phyloP scores from a whole-genome alignment of 2,113 vertebrate genomes.

The Oncorhynchus gorbuscha region DNA sequence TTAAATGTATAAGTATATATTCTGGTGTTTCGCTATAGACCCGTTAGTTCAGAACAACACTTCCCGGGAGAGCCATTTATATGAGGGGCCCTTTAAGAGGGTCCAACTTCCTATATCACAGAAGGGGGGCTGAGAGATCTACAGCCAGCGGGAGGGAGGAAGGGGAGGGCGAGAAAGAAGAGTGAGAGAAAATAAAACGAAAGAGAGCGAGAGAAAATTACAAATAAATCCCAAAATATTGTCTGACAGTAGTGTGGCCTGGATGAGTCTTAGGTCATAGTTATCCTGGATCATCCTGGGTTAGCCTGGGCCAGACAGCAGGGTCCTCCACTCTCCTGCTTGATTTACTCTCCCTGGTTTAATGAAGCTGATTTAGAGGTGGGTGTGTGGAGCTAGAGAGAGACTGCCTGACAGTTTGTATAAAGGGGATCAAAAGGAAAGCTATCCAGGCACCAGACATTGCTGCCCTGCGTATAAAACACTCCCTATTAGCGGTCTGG shows the following conservation, averaged over 20 bases:
- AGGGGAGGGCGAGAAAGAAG: not conserved
- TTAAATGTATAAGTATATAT: conserved; percentile 24
- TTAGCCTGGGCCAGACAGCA: not conserved
- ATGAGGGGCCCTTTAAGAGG: conserved; percentile 26
- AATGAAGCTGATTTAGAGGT: too few species aligned
- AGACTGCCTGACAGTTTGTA: conserved; percentile 7
- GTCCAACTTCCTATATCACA: conserved; percentile 16
- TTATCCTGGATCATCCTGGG: not conserved
- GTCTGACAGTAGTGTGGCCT: not conserved
- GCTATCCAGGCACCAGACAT: not conserved
- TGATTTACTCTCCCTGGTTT: too few species aligned
- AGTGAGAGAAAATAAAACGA: not conserved
- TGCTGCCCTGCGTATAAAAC: not conserved
- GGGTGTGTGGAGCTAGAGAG: too few species aligned
- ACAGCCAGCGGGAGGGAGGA: not conserved
- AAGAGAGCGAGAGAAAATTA: not conserved
- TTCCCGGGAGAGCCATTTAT: conserved; percentile 22
- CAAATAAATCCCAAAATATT: not conserved
- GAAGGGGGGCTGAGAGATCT: not conserved
- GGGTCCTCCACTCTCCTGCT: too few species aligned
- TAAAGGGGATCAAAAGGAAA: not conserved
- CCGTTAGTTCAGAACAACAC: not conserved
- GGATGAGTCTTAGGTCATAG: not conserved
- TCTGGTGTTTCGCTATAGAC: not conserved
- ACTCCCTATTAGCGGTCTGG: not conserved